Conservation (phyloP, 2,888 invertebrate genomes). For the Rhabditophanes sp. region DNA sequence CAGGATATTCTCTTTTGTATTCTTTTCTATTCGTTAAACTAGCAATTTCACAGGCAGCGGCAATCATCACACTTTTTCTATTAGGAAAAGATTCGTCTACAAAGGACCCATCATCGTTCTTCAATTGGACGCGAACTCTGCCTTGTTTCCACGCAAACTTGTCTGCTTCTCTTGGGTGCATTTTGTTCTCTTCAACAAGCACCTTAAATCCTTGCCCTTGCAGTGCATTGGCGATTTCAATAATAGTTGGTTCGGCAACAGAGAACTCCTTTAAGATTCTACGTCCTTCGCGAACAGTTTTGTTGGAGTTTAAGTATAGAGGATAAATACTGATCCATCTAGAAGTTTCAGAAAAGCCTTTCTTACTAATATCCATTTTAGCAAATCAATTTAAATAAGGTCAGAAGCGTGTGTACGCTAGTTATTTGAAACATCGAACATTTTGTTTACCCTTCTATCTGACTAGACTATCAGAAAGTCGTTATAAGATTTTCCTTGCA, state of each 20-base stretch:
- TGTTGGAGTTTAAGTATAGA: constrained; percentile 81
- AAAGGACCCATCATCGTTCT: constrained; percentile 45
- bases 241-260: constrained; percentile 9
- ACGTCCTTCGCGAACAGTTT: constrained; percentile 72
- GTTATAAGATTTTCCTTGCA: no score
- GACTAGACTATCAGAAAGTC: no score
- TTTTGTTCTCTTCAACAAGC: constrained; percentile 50
- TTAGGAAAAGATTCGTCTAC: constrained; percentile 18
- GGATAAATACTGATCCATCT: constrained; percentile 89
- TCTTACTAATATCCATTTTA: no score
- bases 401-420: no score
- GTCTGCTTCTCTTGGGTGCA: constrained; percentile 74
- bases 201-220: constrained; percentile 52
- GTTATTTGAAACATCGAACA: no score
- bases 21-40: no score
- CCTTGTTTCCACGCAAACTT: constrained; percentile 68
- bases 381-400: no score
- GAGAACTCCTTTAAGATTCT: constrained; percentile 58
- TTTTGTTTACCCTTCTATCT: no score
- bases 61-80: constrained; percentile 17
- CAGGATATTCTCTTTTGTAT: no score
- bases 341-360: no score
- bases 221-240: constrained; percentile 5
- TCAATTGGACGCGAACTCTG: constrained; percentile 75
- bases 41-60: no score